phyloP scores from a whole-genome alignment of 2,797 vertebrate species.

The Helostoma temminkii region DNA sequence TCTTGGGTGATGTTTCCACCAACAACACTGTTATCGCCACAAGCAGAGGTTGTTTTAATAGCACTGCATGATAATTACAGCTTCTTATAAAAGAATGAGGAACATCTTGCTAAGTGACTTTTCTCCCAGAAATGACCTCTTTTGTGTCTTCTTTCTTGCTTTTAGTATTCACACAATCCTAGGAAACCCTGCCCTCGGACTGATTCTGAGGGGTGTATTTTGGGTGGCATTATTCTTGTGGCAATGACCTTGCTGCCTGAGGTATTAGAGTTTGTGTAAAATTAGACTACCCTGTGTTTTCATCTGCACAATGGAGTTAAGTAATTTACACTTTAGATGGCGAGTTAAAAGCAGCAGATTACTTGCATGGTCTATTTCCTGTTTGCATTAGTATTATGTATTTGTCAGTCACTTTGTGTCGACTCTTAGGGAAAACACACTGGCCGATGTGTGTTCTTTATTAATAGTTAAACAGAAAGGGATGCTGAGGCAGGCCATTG shows the following conservation, averaged over 20 bases:
- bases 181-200: conserved; percentile 75
- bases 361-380: conserved; percentile 7
- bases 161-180: conserved; percentile 67
- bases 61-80: conserved; percentile 6
- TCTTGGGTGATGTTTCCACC: conserved; percentile 44
- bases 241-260: conserved; percentile 29
- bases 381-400: neutral
- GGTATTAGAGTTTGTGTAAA: conserved; percentile 31
- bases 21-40: conserved; percentile 8
- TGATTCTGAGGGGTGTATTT: conserved; percentile 51
- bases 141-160: conserved; percentile 14
- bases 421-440: conserved; percentile 4
- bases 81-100: conserved; percentile 14
- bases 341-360: neutral
- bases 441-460: neutral
- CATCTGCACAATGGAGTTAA: conserved; percentile 44
- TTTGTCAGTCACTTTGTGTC: conserved; percentile 2
- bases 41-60: conserved; percentile 19
- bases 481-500: neutral
- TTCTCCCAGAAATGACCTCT: conserved; percentile 31
- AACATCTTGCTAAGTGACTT: neutral
- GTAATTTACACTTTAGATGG: conserved; percentile 38
- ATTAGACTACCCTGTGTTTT: conserved; percentile 36
- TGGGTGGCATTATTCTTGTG: conserved; percentile 50
- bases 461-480: conserved; percentile 17